Evolutionary conservation across 2,888 invertebrate species (phyloP), one percentile per base, ranked within the genome.

Genomic region (Salticus scenicus): DNA sequence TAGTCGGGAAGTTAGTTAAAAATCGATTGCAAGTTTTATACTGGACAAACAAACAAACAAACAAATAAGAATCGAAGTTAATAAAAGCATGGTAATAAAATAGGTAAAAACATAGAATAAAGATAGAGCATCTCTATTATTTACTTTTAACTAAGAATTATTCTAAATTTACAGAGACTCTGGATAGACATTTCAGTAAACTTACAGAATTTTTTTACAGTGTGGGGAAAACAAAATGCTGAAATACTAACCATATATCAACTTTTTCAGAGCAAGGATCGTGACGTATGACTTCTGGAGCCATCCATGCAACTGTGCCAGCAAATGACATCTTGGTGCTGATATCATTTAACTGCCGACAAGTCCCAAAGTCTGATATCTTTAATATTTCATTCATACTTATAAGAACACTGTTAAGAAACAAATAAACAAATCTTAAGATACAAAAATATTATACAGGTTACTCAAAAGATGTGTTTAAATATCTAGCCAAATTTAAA

Each of bases 241-340:
- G n/a, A 57, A 64, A 30, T 70, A 90, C 91, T 91, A 90, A 93
- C 98, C 99, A 99, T 86, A 99, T 96, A 91, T 99, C 99, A 0
- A 99, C 97, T 91, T 98, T 97, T 91, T 99, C 98, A 0, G 97
- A 98, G 91, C 98, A 99, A 0, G 96, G 97, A 90, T 98, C 97
- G 90, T 98, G 97, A 86, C 98, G 94, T 88, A 99, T 98, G 57
- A 99, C 96, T 92, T 99, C 99, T 0, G 99, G 99, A 0, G 99
- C 98, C 99, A 99, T 99, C 99, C 99, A 99, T 0, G 98, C 97
- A 0, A 98, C 97, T 0, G 99, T 99, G 0, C 89, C 89, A 0
- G 97, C 98, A 92, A 99, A 99, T 88, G 97, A 96, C 99, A 99
- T 99, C 90, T 96, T 95, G 67, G 97, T 96, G 91, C 97, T 97